These are phyloP conservation scores for Pampusana beccarii DNA, from an alignment of 2,113 vertebrate species.

Conservation along the genomic window DNA sequence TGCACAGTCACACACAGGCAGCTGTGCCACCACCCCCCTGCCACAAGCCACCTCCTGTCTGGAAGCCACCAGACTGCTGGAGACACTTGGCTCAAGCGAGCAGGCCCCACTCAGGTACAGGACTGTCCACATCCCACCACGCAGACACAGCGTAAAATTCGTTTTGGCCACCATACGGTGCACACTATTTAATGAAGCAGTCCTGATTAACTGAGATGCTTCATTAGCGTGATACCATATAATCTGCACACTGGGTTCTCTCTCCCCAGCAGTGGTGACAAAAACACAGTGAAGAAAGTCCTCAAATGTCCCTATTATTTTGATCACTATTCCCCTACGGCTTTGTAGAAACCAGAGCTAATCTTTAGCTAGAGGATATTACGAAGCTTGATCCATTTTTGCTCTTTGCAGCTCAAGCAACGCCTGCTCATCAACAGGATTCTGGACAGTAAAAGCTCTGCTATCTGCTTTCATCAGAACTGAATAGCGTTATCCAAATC, in stretches of 20 bases:
- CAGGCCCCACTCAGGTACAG: background rate
- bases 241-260: background rate
- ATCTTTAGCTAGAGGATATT: background rate
- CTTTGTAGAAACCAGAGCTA: background rate
- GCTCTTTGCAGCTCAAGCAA: background rate
- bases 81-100: background rate
- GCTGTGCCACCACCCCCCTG: background rate
- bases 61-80: background rate
- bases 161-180: background rate
- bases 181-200: rapidly evolving
- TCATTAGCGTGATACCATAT: background rate
- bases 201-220: background rate
- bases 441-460: background rate
- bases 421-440: background rate
- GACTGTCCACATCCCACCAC: background rate
- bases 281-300: background rate
- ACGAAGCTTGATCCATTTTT: background rate
- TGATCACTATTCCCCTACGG: background rate
- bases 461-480: background rate
- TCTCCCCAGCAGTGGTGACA: background rate
- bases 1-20: background rate
- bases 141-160: rapidly evolving
- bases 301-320: background rate
- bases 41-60: background rate
- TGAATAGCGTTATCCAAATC: background rate